Evolutionary conservation across 2,797 vertebrate species (phyloP).

Genomic region (Mareca penelope): DNA sequence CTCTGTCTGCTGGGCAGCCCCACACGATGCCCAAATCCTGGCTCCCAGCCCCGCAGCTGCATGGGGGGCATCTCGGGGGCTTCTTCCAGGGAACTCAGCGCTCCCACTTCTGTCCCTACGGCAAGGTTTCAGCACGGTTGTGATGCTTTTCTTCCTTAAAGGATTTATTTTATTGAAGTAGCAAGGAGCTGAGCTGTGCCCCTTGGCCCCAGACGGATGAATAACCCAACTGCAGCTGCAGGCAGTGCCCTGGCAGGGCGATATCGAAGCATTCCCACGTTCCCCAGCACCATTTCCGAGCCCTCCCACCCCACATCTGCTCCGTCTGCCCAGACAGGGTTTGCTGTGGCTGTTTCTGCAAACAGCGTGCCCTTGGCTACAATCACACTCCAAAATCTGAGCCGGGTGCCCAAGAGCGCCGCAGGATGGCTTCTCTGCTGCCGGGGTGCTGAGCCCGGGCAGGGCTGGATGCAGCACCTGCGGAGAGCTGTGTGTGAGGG

Average conservation of each 20-base stretch:
- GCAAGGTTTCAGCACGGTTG: not conserved
- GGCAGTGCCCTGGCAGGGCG: not conserved
- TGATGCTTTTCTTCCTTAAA: not conserved
- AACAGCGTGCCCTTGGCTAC: not conserved
- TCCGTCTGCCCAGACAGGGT: not conserved
- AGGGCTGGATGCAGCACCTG: not conserved
- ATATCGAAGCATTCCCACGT: not conserved
- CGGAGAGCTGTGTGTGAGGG: not conserved
- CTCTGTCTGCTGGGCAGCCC: not conserved
- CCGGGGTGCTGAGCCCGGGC: rapidly evolving
- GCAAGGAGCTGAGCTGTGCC: not conserved
- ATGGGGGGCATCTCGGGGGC: not conserved
- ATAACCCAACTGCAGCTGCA: not conserved
- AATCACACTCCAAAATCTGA: not conserved
- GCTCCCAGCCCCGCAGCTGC: not conserved
- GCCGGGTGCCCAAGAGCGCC: not conserved
- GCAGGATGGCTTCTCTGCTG: not conserved
- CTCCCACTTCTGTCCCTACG: not conserved
- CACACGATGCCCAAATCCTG: not conserved
- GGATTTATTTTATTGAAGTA: not conserved
- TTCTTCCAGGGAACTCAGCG: not conserved
- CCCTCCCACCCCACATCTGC: not conserved
- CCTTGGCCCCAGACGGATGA: not conserved
- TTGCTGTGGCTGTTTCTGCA: not conserved
- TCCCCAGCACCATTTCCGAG: not conserved